Evolutionary conservation across 2,113 vertebrate species (phyloP), one percentile per base, ranked within the genome.

Genomic region (Ptilonorhynchus violaceus): DNA sequence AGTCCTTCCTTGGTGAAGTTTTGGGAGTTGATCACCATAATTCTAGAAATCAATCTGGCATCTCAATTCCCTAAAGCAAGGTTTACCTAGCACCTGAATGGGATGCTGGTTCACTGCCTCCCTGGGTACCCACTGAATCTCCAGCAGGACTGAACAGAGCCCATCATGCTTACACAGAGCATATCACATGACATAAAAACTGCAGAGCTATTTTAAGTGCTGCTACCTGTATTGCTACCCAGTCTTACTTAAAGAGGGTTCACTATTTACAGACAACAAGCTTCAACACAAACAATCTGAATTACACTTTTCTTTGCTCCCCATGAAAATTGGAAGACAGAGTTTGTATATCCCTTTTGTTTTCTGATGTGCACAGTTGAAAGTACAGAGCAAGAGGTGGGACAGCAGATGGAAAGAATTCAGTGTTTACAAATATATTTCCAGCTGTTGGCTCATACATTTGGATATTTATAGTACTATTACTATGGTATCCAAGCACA

Each of bases 381-480:
- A 58, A 75, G 46, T 10, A 58, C 10, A 53, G 39, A 82, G 35
- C 19, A 85, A 79, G 53, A 93, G 55, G 67, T 88, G 75, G 56
- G 50, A 70, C 10, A 85, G 20, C 35, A 74, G 41, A 83, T 35
- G 74, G 89, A 95, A 96, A 94, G 81, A 96, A 92, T 94, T 88
- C 24, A 47, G 47, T 83, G 89, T 90, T 97, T 93, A 93, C 50
- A 74, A 55, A 59, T 85, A 94, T 88, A 95, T 92, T 95, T 89
- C 58, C 85, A 96, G 78, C 77, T 93, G 84, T 47, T 94, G 86
- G 73, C 66, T 95, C 39, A 64, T 41, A 22, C 44, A 75, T 68
- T 92, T 85, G 53, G 81, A 30, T 96, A 94, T 95, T 97, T 97
- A 89, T 75, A 87, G 94, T 66, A 68, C 55, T 76, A 73, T 76